Conservation (phyloP, 1,140 invertebrate species). For the Drosophila mayri region DNA sequence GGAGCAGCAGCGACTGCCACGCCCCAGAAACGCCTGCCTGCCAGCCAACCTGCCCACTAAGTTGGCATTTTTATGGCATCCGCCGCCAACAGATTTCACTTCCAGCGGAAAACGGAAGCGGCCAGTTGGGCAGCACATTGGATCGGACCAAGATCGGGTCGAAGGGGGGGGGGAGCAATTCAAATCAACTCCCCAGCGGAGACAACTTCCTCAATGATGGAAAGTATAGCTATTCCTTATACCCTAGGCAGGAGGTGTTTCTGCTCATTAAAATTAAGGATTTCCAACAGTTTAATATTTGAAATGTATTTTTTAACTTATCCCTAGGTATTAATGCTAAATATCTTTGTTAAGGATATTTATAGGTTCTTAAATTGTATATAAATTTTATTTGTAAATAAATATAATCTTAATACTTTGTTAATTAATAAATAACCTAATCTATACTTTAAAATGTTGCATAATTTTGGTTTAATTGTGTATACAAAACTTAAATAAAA, state of each 20-base stretch:
- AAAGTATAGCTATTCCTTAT: slow-evolving; percentile 31
- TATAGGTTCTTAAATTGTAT: too few species aligned
- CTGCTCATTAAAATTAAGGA: too few species aligned
- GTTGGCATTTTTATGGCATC: slow-evolving; percentile 79
- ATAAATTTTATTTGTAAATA: too few species aligned
- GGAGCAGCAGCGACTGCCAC: slow-evolving; percentile 20
- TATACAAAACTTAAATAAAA: too few species aligned
- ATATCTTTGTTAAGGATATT: too few species aligned
- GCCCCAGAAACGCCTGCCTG: slow-evolving; percentile 12
- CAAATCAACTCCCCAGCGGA: slow-evolving; percentile 41
- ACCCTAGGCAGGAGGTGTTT: neutral
- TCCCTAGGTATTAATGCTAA: neutral
- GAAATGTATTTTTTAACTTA: neutral
- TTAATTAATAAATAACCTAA: too few species aligned
- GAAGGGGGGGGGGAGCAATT: slow-evolving; percentile 18
- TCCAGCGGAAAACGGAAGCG: slow-evolving; percentile 82
- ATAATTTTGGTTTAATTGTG: too few species aligned
- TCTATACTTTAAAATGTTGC: too few species aligned
- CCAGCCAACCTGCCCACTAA: slow-evolving; percentile 40
- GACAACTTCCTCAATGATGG: slow-evolving; percentile 74
- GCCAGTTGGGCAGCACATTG: slow-evolving; percentile 50
- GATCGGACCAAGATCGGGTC: slow-evolving; percentile 4
- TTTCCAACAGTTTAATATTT: too few species aligned
- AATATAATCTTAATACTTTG: too few species aligned
- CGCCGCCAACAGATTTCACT: slow-evolving; percentile 74